Percentiles rank a stretch among this genome's conserved stretches.
Conservation (phyloP, 2,888 invertebrate species). For the Tachina fera region DNA sequence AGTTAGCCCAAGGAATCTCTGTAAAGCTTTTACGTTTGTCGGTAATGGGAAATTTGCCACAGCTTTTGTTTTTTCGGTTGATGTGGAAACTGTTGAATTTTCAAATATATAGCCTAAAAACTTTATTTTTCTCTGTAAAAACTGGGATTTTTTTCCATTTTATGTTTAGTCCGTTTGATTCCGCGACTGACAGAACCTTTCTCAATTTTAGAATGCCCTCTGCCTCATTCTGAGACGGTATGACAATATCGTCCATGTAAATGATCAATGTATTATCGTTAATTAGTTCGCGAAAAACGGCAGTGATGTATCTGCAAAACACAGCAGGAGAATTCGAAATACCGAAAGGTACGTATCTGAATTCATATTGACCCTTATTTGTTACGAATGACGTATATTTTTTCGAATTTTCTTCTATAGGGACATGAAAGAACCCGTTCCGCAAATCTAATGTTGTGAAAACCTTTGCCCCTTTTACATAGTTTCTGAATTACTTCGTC, state of each 20-base stretch:
- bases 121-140: slow-evolving; percentile 34
- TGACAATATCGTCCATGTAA: slow-evolving; percentile 62
- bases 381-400: slow-evolving; percentile 75
- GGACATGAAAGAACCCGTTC: slow-evolving; percentile 74
- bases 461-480: slow-evolving; percentile 66
- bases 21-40: slow-evolving; percentile 42
- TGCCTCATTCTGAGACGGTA: slow-evolving; percentile 57
- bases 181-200: slow-evolving; percentile 17
- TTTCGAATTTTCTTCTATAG: slow-evolving; percentile 68
- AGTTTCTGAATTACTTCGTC: slow-evolving; percentile 68
- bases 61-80: slow-evolving; percentile 53
- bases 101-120: slow-evolving; percentile 43
- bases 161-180: slow-evolving; percentile 45
- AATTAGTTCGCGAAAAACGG: slow-evolving; percentile 61
- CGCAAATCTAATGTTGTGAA: slow-evolving; percentile 72
- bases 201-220: slow-evolving; percentile 41
- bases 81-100: slow-evolving; percentile 27
- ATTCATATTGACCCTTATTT: slow-evolving; percentile 73
- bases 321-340: slow-evolving; percentile 70
- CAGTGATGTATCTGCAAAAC: slow-evolving; percentile 64
- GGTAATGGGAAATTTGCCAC: slow-evolving; percentile 62
- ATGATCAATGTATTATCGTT: slow-evolving; percentile 37
- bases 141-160: slow-evolving; percentile 61
- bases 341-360: slow-evolving; percentile 71
- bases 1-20: slow-evolving; percentile 67